These are phyloP conservation scores for Alethe diademata DNA, from an alignment of 2,113 vertebrate species.

Conservation along the genomic window DNA sequence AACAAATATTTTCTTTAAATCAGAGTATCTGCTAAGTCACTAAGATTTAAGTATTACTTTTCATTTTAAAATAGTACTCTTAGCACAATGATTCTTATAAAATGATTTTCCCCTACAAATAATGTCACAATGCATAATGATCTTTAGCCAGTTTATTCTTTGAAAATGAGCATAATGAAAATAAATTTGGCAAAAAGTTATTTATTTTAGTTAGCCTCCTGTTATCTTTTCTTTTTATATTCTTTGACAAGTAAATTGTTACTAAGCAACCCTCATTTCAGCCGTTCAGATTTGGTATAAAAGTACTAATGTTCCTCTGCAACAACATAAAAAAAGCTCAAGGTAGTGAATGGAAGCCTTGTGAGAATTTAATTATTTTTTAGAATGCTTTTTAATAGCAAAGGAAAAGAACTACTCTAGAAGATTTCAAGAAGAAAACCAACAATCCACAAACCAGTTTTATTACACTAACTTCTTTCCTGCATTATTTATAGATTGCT, in stretches of 20 bases:
- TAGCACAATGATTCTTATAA: neutral
- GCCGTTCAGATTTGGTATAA: neutral
- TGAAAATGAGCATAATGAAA: neutral
- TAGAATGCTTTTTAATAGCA: neutral
- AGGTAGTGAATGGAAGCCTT: neutral
- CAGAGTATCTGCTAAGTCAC: slow-evolving; percentile 32
- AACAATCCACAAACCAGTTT: neutral
- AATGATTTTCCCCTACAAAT: neutral
- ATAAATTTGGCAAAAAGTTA: slow-evolving; percentile 5
- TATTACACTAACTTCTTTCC: neutral
- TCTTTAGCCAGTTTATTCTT: slow-evolving; percentile 4
- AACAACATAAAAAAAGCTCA: neutral
- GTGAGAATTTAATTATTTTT: neutral
- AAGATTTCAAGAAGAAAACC: slow-evolving; percentile 1
- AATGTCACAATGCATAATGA: neutral
- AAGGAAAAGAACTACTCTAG: neutral
- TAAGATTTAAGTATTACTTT: neutral
- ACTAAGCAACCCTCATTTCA: neutral
- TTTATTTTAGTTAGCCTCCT: slow-evolving; percentile 14
- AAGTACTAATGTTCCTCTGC: neutral
- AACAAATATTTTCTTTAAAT: slow-evolving; percentile 24
- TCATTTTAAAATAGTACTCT: neutral
- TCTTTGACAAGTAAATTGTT: neutral
- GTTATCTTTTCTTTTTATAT: slow-evolving; percentile 21
- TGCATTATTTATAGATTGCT: neutral